Conservation (phyloP, 2,888 invertebrate genomes). For the Lasius fuliginosus region DNA sequence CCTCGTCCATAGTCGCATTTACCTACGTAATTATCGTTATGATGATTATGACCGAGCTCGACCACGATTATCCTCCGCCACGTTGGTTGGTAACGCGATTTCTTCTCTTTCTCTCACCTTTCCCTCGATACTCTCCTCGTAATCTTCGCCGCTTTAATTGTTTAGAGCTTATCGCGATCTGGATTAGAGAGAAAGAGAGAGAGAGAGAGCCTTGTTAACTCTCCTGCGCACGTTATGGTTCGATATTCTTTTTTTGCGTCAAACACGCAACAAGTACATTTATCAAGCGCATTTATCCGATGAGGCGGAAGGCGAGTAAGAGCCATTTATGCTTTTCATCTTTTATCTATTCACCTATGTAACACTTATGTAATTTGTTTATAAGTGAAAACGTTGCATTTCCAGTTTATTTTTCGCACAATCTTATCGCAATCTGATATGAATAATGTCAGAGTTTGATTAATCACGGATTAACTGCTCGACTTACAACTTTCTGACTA, state of each 20-base stretch:
- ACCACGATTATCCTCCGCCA: constrained; percentile 56
- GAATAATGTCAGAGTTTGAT: constrained; percentile 8
- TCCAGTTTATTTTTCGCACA: not conserved
- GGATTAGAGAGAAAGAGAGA: constrained; percentile 6
- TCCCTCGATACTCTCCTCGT: not conserved
- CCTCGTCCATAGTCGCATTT: constrained; percentile 77
- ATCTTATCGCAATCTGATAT: constrained; percentile 7
- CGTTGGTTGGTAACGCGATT: constrained; percentile 46
- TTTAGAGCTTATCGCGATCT: constrained; percentile 19
- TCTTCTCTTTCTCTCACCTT: constrained; percentile 7
- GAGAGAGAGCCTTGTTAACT: constrained; percentile 1
- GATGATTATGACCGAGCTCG: constrained; percentile 82
- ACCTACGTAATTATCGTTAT: constrained; percentile 85
- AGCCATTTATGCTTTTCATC: constrained; percentile 37
- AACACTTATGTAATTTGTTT: constrained; percentile 4
- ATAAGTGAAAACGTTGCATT: constrained; percentile 9
- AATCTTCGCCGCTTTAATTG: constrained; percentile 16
- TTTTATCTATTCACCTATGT: constrained; percentile 21
- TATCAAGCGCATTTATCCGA: constrained; percentile 50
- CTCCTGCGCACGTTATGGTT: not conserved
- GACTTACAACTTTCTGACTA: constrained; percentile 2
- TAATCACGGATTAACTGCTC: constrained; percentile 31
- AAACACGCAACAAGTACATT: constrained; percentile 57
- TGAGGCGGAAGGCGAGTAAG: constrained; percentile 41
- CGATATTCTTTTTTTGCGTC: constrained; percentile 41